A percentile compares a stretch with the other conserved stretches of the same genome.
Evolutionary conservation across 2,888 invertebrate genomes (phyloP).

Genomic region (Agriotes lineatus): DNA sequence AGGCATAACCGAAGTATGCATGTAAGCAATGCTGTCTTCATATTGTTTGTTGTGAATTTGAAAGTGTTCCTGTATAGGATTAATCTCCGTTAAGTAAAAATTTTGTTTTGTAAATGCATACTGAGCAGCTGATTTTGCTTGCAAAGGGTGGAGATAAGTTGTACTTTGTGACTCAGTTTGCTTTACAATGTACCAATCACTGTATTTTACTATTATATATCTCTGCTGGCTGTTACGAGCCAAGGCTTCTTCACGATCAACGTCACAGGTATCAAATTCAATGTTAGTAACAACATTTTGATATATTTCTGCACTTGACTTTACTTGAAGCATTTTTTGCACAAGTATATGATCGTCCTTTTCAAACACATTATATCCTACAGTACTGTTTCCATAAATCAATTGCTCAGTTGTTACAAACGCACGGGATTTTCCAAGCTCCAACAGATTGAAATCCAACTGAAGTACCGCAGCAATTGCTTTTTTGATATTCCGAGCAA

Average conservation of each 20-base stretch:
- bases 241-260: constrained; percentile 54
- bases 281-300: constrained; percentile 59
- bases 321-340: constrained; percentile 58
- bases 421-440: constrained; percentile 48
- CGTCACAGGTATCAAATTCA: constrained; percentile 55
- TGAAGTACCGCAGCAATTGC: constrained; percentile 61
- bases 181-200: constrained; percentile 47
- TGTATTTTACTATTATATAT: constrained; percentile 50
- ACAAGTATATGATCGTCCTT: constrained; percentile 52
- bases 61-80: too few species aligned
- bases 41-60: too few species aligned
- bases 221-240: constrained; percentile 51
- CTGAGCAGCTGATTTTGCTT: constrained; percentile 58
- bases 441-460: constrained; percentile 53
- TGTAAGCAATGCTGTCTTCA: too few species aligned
- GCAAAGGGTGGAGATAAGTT: constrained; percentile 52
- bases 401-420: constrained; percentile 59
- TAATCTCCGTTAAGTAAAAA: too few species aligned
- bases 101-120: too few species aligned
- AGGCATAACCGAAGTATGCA: too few species aligned
- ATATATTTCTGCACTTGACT: constrained; percentile 56
- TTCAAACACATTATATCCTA: constrained; percentile 55
- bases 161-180: constrained; percentile 52
- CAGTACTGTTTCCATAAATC: constrained; percentile 59
- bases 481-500: constrained; percentile 62